phyloP scores from a whole-genome alignment of 2,888 invertebrate species.

The Zaprionus obscuricornis region DNA sequence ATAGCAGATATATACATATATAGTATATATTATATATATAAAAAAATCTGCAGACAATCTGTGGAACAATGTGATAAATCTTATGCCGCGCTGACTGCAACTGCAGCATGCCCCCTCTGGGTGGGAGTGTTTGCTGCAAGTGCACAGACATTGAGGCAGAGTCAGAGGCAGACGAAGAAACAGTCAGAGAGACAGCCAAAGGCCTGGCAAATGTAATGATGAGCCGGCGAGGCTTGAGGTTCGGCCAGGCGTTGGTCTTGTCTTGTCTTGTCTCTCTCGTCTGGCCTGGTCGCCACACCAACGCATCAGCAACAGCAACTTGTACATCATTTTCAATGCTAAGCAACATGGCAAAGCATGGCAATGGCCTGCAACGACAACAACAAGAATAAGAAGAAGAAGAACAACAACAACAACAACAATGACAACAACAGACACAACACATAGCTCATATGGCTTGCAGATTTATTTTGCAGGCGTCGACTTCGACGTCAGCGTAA shows the following conservation, averaged over 20 bases:
- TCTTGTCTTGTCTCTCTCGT: constrained; percentile 34
- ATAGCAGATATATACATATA: too few species aligned
- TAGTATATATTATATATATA: constrained; percentile 16
- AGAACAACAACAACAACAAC: constrained; percentile 16
- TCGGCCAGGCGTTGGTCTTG: constrained; percentile 20
- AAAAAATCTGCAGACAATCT: constrained; percentile 74
- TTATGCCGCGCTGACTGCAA: constrained; percentile 67
- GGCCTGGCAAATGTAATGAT: constrained; percentile 5
- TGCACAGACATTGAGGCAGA: constrained; percentile 51
- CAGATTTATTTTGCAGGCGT: constrained; percentile 66
- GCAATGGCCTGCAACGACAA: constrained; percentile 64
- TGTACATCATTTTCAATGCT: constrained; percentile 79
- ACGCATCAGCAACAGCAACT: constrained; percentile 69
- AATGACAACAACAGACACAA: constrained; percentile 11
- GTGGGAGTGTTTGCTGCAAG: constrained; percentile 73
- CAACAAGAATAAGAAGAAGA: constrained; percentile 22
- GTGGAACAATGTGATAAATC: constrained; percentile 81
- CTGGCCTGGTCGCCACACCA: constrained; percentile 70
- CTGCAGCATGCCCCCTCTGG: constrained; percentile 68
- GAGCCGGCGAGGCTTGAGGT: constrained; percentile 28
- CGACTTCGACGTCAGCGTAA: constrained; percentile 41
- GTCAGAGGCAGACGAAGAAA: constrained; percentile 15
- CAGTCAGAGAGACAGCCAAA: constrained; percentile 1
- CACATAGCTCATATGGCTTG: constrained; percentile 72
- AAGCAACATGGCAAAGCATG: constrained; percentile 68